Evolutionary conservation across 2,797 vertebrate genomes (phyloP).

Genomic region (Borostomias antarcticus): DNA sequence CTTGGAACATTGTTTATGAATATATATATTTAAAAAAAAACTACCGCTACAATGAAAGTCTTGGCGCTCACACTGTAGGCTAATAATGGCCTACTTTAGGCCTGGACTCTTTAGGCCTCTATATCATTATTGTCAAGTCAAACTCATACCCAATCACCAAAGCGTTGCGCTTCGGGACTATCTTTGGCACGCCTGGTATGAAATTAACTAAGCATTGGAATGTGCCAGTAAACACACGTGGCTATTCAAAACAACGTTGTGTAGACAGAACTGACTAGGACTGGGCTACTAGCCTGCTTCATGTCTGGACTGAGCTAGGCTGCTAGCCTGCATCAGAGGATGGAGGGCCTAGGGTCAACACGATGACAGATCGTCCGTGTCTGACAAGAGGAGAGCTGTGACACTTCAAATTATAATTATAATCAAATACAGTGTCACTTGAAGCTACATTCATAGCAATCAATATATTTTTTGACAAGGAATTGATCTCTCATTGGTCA

Average conservation of each 20-base stretch:
- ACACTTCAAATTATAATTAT: slow-evolving; percentile 10
- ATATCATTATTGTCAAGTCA: slow-evolving; percentile 1
- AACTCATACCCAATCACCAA: slow-evolving; percentile 2
- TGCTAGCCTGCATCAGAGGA: slow-evolving; percentile 24
- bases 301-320: too few species aligned
- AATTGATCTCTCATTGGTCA: background rate
- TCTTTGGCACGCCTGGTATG: slow-evolving; percentile 66
- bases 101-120: background rate
- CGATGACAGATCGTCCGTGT: slow-evolving; percentile 38
- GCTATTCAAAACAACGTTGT: slow-evolving; percentile 69
- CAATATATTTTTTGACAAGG: background rate
- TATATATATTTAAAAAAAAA: background rate
- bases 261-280: slow-evolving; percentile 25
- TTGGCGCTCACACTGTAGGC: background rate
- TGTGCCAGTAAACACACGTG: slow-evolving; percentile 69
- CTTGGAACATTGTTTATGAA: background rate
- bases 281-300: slow-evolving; percentile 26
- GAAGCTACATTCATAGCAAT: background rate
- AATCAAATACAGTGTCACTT: background rate
- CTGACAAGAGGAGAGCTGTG: slow-evolving; percentile 25
- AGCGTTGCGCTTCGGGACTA: slow-evolving; percentile 53
- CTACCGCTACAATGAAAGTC: background rate
- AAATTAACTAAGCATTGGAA: slow-evolving; percentile 68
- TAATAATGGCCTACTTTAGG: too few species aligned
- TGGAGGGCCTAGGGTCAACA: slow-evolving; percentile 49